phyloP scores from a whole-genome alignment of 2,797 vertebrate species.

The Pangasius krempfi region DNA sequence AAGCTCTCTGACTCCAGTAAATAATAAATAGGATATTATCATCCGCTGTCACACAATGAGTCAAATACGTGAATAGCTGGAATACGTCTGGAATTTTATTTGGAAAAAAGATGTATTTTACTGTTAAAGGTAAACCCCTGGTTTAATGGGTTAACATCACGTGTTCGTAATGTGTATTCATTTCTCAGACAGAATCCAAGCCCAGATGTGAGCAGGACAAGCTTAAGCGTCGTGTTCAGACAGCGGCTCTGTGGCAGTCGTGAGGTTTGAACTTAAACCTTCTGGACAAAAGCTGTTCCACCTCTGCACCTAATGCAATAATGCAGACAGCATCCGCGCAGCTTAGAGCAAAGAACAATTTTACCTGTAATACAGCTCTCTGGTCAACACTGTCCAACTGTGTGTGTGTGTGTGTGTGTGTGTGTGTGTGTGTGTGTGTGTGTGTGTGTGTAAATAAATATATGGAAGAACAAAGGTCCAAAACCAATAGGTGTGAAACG shows the following conservation, averaged over 20 bases:
- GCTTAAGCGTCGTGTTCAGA: background rate
- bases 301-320: slow-evolving; percentile 4
- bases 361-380: background rate
- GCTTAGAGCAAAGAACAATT: background rate
- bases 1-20: background rate
- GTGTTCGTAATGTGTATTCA: background rate
- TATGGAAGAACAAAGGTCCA: slow-evolving; percentile 22
- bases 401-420: slow-evolving; percentile 8
- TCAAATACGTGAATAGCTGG: background rate
- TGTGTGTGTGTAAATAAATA: slow-evolving; percentile 1
- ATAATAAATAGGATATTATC: background rate
- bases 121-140: background rate
- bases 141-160: background rate
- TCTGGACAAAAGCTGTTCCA: slow-evolving; percentile 2
- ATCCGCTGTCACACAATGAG: background rate
- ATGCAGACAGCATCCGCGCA: background rate
- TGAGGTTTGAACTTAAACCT: slow-evolving; percentile 2
- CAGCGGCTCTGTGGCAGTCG: background rate
- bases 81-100: background rate
- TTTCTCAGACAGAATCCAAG: background rate
- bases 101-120: background rate
- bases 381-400: background rate
- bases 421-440: slow-evolving; percentile 17
- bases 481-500: slow-evolving; percentile 10
- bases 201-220: no score